Evolutionary conservation across 2,888 invertebrate species (phyloP), one percentile per base, ranked within the genome.

Genomic region (Tolmerus cingulatus): DNA sequence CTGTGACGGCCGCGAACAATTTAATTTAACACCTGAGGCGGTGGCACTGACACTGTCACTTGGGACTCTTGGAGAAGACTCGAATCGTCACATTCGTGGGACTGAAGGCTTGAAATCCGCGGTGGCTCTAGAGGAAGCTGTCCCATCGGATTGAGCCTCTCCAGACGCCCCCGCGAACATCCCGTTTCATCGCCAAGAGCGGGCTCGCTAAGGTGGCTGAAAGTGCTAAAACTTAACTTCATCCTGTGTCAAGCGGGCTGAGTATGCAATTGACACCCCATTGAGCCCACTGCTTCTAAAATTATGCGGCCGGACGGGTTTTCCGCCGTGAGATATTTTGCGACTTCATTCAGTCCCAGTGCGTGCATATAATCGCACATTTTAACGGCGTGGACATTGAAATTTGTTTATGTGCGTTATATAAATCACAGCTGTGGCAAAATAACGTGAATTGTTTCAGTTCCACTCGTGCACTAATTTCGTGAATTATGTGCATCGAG

Each of bases 311-410:
- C 66, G 23, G 66, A 66, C 66, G 27, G 27, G 66, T 66, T 66
- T 66, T 23, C 8, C 27, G 66, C 66, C 66, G 66, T 66, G 66
- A 66, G 66, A 66, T 66, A 66, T 12, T 66, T 66, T 19, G 27
- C 23, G 27, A 66, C 12, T 66, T 23, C 66, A 66, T 79, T 43
- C 27, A 79, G 14, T 66, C 66, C 14, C 23, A 79, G 23, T 84
- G 66, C 66, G 74, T 84, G 84, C 66, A 84, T 84, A 84, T 84
- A 74, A 84, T 84, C 74, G 84, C 84, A 66, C 19, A 66, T 66
- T 84, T 84, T 84, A 40, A 23, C 66, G 43, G 34, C 37, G 74
- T 37, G 66, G 66, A 84, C 37, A 84, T 46, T 34, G 66, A 84
- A 84, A 84, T 84, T 74, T 84, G 23, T 7, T 34, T 74, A 16